Evolutionary conservation across 2,888 invertebrate species (phyloP).

Genomic region (Acronicta aceris): DNA sequence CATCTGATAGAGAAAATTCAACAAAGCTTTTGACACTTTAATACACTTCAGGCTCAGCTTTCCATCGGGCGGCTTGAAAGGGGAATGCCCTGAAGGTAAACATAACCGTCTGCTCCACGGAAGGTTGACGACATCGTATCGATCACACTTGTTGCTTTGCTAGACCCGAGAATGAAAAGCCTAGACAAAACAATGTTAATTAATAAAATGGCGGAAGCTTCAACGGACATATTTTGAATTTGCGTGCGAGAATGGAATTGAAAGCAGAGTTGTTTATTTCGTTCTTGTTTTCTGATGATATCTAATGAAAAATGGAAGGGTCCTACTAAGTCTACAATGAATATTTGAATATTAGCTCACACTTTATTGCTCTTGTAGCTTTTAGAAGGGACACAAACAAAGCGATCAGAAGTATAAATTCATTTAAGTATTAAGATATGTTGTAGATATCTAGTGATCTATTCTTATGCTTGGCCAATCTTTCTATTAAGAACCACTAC

Average conservation of each 20-base stretch:
- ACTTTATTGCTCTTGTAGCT: too few relatives aligned
- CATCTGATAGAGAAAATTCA: constrained; percentile 1
- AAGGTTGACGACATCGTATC: constrained; percentile 49
- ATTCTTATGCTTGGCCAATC: constrained; percentile 22
- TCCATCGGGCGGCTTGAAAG: constrained; percentile 23
- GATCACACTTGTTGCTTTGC: constrained; percentile 51
- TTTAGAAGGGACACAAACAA: too few relatives aligned
- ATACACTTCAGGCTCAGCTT: constrained; percentile 27
- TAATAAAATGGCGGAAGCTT: constrained; percentile 3
- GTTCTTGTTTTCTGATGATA: too few relatives aligned
- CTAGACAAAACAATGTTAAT: constrained; percentile 8
- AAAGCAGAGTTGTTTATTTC: too few relatives aligned
- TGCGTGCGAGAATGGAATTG: not conserved
- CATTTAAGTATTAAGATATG: too few relatives aligned
- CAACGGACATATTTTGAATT: constrained; percentile 1
- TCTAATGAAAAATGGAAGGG: too few relatives aligned
- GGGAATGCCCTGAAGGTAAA: constrained; percentile 44
- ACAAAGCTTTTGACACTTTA: constrained; percentile 26
- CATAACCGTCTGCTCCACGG: constrained; percentile 28
- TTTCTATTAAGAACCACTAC: constrained; percentile 22
- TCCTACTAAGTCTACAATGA: too few relatives aligned
- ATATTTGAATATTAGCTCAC: too few relatives aligned
- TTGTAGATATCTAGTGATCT: too few relatives aligned
- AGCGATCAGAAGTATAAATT: too few relatives aligned
- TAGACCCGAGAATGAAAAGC: constrained; percentile 8